Base-by-base conservation (phyloP, 2,113 vertebrate species). In the Hucho hucho region DNA sequence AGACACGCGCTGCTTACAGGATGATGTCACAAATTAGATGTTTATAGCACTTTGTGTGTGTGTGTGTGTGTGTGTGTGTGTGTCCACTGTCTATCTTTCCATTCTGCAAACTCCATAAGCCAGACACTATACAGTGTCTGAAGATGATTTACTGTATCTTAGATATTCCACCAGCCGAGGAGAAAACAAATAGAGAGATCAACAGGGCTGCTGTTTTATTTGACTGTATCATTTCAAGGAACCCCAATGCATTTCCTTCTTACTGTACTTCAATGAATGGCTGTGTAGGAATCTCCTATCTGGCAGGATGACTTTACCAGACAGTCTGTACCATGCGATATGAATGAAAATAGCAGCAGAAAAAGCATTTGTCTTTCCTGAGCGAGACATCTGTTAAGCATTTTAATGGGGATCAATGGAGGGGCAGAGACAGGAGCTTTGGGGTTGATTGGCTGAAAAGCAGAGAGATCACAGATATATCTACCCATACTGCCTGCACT, bases 371-470 rank as follows among this genome's bases (percentile, higher is more conserved):
- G 79, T 88, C 77, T 81, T 79, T 83, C 84, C 83, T 67, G 75
- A 88, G 86, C 84, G 80, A 85, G 89, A 89, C 90, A 89, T 93
- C 91, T 92, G 91, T 83, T 90, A 81, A 90, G 89, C 88, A 89
- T 92, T 88, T 92, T 90, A 92, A 92, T 91, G 89, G 87, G 13
- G 24, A 90, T 93, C 89, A 92, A 90, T 90, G 87, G 86, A 85
- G 89, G 88, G 87, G 87, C 87, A 90, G 82, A 82, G 86, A 90
- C 84, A 86, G 87, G 87, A 92, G 87, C 88, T 88, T 82, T 85
- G 84, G 88, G 87, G 86, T 89, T 77, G 88, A 91, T 90, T 92
- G 89, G 87, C 88, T 87, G 81, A 89, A 88, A 83, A 86, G 82
- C 81, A 80, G 75, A 67, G 74, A 37, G 79, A 86, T 83, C 86